Base-by-base conservation (phyloP, 2,797 vertebrate genomes). In the Sebastes reedi region DNA sequence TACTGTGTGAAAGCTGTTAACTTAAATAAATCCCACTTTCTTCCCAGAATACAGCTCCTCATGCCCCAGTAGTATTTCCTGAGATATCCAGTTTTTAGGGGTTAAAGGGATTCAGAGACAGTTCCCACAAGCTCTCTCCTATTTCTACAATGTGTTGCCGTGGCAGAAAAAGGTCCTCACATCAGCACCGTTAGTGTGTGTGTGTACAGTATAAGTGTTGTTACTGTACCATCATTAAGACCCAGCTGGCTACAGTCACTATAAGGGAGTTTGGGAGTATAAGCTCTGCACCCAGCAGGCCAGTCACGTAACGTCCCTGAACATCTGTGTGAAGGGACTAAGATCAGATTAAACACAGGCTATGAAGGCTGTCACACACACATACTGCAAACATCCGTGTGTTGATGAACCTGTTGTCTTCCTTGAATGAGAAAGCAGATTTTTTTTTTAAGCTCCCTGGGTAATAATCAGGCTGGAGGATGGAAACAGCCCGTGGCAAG, bases 341-440 rank as follows among this genome's bases (percentile, higher is more conserved):
- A 72, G 73, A 86, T 76, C 65, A 84, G 90, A 94, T 91, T 88
- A 90, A 84, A 90, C 52, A 56, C 76, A 67, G 32, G 58, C 69
- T 24, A 72, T 4, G 54, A 75, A 58, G 64, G 61, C 75, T 66
- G 55, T 11, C 27, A 69, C 74, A 82, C 76, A 50, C 67, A 70
- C 56, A 54, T 50, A 36, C 25, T 1, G 12, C 27, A 58, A n/a
- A 12, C 60, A 8, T 36, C 34, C 54, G 12, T 60, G 83, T 67
- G 82, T 56, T 74, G 75, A 86, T 77, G 81, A 87, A 85, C 81
- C 70, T 80, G 70, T 61, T 59, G 60, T 34, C 58, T 61, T 42
- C 56, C 66, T 67, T 60, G 25, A 67, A 32, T 36, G 50, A 18
- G 59, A 81, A 70, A 68, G 72, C 80, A 36, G 71, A 78, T 39